A percentile compares a stretch with the other conserved stretches of the same genome.
These are phyloP conservation scores for Drosophila tripunctata DNA, from an alignment of 2,888 invertebrate species.

Conservation along the genomic window DNA sequence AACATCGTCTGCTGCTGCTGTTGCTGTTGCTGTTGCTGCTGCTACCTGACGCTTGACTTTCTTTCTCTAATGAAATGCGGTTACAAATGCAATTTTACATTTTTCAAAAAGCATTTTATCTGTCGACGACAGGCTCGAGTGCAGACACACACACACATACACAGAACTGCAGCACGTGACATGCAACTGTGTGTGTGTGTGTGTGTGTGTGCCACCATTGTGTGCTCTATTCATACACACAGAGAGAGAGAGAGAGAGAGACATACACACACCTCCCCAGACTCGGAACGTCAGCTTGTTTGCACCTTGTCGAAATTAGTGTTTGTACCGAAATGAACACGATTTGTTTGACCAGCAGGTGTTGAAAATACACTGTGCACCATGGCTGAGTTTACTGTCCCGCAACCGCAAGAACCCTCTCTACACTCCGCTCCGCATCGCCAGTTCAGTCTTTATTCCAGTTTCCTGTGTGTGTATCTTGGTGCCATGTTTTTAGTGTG, in stretches of 20 bases:
- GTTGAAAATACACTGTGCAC: conserved; percentile 71
- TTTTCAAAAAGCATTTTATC: conserved; percentile 74
- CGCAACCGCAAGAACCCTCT: conserved; percentile 13
- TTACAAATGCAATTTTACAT: conserved; percentile 77
- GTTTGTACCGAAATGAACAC: conserved; percentile 77
- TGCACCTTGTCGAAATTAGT: conserved; percentile 80
- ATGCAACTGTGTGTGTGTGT: conserved; percentile 19
- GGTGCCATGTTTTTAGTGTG: conserved; percentile 39
- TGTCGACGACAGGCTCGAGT: conserved; percentile 66
- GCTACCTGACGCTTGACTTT: conserved; percentile 75
- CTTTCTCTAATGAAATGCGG: conserved; percentile 76
- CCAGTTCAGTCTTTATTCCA: background rate
- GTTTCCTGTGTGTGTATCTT: conserved; percentile 22
- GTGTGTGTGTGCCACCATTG: conserved; percentile 14
- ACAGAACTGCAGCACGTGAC: conserved; percentile 39
- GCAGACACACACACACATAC: conserved; percentile 36
- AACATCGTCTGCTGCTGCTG: conserved; percentile 27
- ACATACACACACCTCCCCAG: conserved; percentile 17
- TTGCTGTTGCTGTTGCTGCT: conserved; percentile 17
- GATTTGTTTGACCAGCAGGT: conserved; percentile 77
- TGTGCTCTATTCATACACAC: background rate
- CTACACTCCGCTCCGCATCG: background rate
- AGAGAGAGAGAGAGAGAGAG: no score
- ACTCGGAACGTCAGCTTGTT: conserved; percentile 66
- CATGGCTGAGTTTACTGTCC: conserved; percentile 31